Evolutionary conservation across 2,797 vertebrate species (phyloP).

Genomic region (Channa striata): DNA sequence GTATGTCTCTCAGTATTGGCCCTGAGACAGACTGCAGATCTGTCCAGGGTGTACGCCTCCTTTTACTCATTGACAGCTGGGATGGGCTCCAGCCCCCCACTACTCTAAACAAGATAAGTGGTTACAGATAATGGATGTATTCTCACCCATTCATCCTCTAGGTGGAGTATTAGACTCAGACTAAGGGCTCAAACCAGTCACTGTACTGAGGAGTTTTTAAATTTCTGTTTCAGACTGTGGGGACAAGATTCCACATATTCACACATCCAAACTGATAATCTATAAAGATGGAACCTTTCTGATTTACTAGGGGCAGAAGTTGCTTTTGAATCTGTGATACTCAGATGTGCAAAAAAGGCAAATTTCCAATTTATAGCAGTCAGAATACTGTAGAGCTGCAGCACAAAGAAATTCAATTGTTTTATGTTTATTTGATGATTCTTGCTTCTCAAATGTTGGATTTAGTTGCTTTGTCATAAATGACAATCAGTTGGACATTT

Average conservation of each 20-base stretch:
- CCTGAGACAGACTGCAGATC: too few relatives aligned
- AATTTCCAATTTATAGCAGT: conserved; percentile 1
- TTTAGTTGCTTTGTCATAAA: not conserved
- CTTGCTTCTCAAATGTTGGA: not conserved
- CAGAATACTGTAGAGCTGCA: not conserved
- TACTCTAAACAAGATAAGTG: too few relatives aligned
- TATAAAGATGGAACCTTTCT: not conserved
- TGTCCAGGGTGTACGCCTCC: too few relatives aligned
- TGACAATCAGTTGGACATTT: not conserved
- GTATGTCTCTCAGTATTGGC: too few relatives aligned
- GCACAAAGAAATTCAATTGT: not conserved
- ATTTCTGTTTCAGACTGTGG: conserved; percentile 55
- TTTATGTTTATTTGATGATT: not conserved
- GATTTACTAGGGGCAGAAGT: not conserved
- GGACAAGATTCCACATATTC: conserved; percentile 15
- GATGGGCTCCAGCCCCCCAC: too few relatives aligned
- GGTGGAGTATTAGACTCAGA: conserved; percentile 50
- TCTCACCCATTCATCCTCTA: conserved; percentile 42
- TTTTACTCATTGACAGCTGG: too few relatives aligned
- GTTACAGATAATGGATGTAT: not conserved
- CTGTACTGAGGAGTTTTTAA: conserved; percentile 35
- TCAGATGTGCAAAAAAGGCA: not conserved
- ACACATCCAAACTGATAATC: conserved; percentile 20
- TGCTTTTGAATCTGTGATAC: conserved; percentile 3
- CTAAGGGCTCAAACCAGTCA: conserved; percentile 22